Base-by-base conservation (phyloP, 2,797 vertebrate species). In the Enteromius argenteus region DNA sequence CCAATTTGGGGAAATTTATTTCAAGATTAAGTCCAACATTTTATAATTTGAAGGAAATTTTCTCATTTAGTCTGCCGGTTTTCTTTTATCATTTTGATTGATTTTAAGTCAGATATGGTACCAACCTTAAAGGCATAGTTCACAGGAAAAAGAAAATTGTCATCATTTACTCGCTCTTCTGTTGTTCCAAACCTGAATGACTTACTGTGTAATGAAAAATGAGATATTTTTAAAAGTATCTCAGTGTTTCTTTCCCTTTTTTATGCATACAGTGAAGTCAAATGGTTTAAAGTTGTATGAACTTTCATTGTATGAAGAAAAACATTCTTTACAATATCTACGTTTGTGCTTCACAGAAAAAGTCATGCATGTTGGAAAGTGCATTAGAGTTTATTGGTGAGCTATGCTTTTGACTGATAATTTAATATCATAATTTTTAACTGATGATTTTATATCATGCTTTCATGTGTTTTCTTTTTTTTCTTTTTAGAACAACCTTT, bases 401-500 rank as follows among this genome's bases (percentile, higher is more conserved):
- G 92, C 89, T 89, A 78, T 77, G 85, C 30, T 49, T 87, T 89
- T 51, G 51, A 73, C 27, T 51, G 69, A 87, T 90, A 89, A 88
- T 72, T 85, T 92, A 91, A 81, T 83, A 44, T 81, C 39, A 11
- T 44, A 11, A 42, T 42, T 44, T 44, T 13, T 44, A 44, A 44
- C 42, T 44, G 42, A 44, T 44, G 42, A 44, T 89, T 90, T 83
- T 77, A 90, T 86, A 81, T 19, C 46, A 86, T 91, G 71, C 35
- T 51, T 90, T 90, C 84, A 75, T 49, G 80, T 84, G 37, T 81
- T 79, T 86, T 91, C 84, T 79, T 86, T 90, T 76, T 85, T 88
- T 89, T 83, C 85, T 90, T 75, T 86, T 76, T 85, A 86, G 89
- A 83, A 86, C 83, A 78, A 91, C 87, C 85, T 79, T 86, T 84